These are phyloP conservation scores for Caenorhabditis inopinata DNA, from an alignment of 1,140 invertebrate species.

Conservation along the genomic window DNA sequence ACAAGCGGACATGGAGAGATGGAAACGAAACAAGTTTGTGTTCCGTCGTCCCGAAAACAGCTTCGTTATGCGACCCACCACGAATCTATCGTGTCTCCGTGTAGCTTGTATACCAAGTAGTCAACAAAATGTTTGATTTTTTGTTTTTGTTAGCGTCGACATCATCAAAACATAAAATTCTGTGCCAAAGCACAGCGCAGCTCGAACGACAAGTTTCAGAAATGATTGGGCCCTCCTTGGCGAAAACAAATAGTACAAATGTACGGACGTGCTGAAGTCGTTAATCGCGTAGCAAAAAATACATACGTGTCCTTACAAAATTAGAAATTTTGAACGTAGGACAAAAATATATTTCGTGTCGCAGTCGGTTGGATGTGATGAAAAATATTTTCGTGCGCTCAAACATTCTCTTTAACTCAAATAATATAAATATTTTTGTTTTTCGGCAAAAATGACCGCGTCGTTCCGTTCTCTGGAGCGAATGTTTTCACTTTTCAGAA, in stretches of 20 bases:
- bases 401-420: slow-evolving; percentile 29
- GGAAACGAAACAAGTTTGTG: slow-evolving; percentile 30
- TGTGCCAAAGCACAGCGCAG: not conserved
- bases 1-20: not conserved
- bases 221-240: not conserved
- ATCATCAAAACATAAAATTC: slow-evolving; percentile 31
- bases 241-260: slow-evolving; percentile 1
- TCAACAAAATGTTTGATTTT: slow-evolving; percentile 31
- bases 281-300: no score
- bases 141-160: slow-evolving; percentile 30
- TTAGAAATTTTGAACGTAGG: not conserved
- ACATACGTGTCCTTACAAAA: not conserved
- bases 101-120: slow-evolving; percentile 9
- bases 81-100: slow-evolving; percentile 26
- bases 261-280: not conserved
- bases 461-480: slow-evolving; percentile 12
- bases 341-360: slow-evolving; percentile 18
- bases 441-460: slow-evolving; percentile 27
- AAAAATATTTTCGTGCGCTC: slow-evolving; percentile 31
- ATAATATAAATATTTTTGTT: slow-evolving; percentile 35
- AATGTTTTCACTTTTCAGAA: slow-evolving; percentile 29
- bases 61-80: slow-evolving; percentile 21
- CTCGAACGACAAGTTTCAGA: not conserved
- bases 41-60: slow-evolving; percentile 29
- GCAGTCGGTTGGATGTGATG: not conserved